A percentile compares a stretch with the other conserved stretches of the same genome.
Evolutionary conservation across 2,113 vertebrate species (phyloP).

Genomic region (Atrichornis clamosus): DNA sequence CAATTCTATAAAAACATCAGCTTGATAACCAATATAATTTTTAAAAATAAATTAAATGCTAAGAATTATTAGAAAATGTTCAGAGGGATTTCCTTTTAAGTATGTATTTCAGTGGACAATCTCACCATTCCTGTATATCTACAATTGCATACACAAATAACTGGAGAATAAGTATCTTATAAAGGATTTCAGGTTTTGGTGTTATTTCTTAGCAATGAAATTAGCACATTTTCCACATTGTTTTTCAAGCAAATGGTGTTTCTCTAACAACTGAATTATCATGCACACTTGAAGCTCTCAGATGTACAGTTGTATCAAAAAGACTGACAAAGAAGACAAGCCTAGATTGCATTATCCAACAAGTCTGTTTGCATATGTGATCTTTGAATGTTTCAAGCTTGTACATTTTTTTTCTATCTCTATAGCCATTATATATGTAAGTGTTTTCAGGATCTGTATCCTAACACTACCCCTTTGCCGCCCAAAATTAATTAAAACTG

Average conservation of each 20-base stretch:
- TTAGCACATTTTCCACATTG: background rate
- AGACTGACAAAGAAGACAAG: background rate
- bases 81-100: background rate
- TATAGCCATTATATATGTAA: background rate
- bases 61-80: background rate
- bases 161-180: background rate
- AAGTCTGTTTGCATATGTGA: background rate
- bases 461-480: accelerated
- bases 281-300: background rate
- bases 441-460: background rate
- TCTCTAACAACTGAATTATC: background rate
- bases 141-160: background rate
- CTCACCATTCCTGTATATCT: background rate
- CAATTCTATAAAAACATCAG: background rate
- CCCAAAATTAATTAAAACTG: background rate
- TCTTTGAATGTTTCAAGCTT: background rate
- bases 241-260: background rate
- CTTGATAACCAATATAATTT: background rate
- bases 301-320: background rate
- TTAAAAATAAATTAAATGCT: background rate
- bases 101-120: background rate
- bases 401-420: background rate
- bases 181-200: background rate
- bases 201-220: background rate
- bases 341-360: background rate